Evolutionary conservation across 2,113 vertebrate species (phyloP), one percentile per base, ranked within the genome.

Genomic region (Archilochus colubris): DNA sequence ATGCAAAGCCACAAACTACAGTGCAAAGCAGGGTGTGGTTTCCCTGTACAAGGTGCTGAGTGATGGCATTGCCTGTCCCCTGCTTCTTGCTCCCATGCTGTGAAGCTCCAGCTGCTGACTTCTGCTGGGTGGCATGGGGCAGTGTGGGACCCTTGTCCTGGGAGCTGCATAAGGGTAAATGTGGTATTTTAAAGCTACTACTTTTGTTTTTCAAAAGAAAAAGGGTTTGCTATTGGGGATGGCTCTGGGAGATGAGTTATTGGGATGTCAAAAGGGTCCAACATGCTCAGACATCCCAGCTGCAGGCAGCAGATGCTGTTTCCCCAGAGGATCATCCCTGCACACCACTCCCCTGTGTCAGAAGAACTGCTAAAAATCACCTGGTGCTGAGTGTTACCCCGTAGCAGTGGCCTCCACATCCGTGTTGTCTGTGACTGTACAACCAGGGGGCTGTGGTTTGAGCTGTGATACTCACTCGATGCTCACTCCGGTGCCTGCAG

Each of bases 371-470:
- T 80, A 2, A 43, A 7, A 3, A 6, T 15, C 13, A 9, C 12
- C 27, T 0, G 3, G 53, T 7, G 31, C 68, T 18, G 68, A 50
- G 3, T 2, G 44, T 5, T 9, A 5, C 1, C 8, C 21, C 22
- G 63, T 23, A 10, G 53, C 12, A 30, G 48, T 9, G 19, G 58
- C 51, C 1, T 1, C 25, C 4, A 0, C 70, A 3, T 28, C 46
- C 3, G 3, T 5, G 22, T 15, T 1, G 5, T n/a, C 48, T 57
- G 18, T 2, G 31, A 21, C 28, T 6, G 1, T 1, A 1, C 0
- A 6, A 33, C 23, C 44, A 6, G 54, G 4, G 23, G 8, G 14
- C 17, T 0, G 4, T 1, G 33, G 11, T n/a, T 44, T 17, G 11
- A 6, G 5, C 0, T 8, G 51, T 1, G 3, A 4, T 33, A 75